Base-by-base conservation (phyloP, 1,140 invertebrate genomes). In the Atta colombica region DNA sequence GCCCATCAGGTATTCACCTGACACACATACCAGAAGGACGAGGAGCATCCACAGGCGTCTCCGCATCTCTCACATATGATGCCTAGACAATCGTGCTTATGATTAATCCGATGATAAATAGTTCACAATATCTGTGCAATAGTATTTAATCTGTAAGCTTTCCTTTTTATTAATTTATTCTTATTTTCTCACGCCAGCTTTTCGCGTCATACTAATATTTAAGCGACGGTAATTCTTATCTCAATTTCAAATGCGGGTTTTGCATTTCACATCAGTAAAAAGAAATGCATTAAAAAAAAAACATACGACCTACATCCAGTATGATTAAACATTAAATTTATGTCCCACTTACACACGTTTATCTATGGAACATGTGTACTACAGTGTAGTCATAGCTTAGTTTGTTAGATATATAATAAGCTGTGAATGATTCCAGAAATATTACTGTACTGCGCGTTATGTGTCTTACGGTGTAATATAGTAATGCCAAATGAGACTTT, bases 1-100 rank as follows among this genome's bases (percentile, higher is more conserved):
- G 55, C 92, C 92, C 93, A 94, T 93, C 60, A 94, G 39, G 39
- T 87, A 93, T 18, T 91, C 89, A 18, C 84, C 58, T 12, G 75
- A 80, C 6, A 66, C 72, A 10, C 75, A 68, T 12, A 58, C 53
- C 74, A 81, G 65, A 66, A 61, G 61, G 49, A 21, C 55, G 55
- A 90, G 49, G 4, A 90, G 1, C 7, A 1, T 60, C 86, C 77
- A 91, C 10, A 55, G 28, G 16, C 31, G 39, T 39, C 21, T 12
- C 28, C 31, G 63, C 87, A 86, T 86, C 21, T 86, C 60, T 82
- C 5, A 58, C 51, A 69, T 71, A 51, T 14, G n/a, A 51, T 39
- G 39, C 45, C 80, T 84, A 53, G 3, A 74, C 71, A 81, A 61
- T 31, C 1, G 39, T 45, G 2, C 12, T 45, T 45, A 28, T 18